These are phyloP conservation scores for Masticophis lateralis DNA, from an alignment of 2,797 vertebrate genomes.

Conservation along the genomic window DNA sequence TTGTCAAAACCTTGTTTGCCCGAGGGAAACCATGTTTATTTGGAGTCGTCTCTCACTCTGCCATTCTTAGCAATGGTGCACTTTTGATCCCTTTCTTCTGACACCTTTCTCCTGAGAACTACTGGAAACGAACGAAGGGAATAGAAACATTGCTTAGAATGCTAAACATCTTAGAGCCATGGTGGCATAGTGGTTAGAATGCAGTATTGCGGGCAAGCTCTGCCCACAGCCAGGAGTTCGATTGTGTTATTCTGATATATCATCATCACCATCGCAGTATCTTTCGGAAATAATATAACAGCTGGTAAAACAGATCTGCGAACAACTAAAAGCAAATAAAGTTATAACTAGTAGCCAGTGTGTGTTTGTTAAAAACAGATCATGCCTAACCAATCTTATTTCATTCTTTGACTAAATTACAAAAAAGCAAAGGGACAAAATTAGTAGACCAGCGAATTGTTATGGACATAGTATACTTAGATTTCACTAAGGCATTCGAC, in stretches of 20 bases:
- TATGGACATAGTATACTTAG: too few species aligned
- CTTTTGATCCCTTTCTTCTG: constrained; percentile 33
- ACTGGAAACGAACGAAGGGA: not conserved
- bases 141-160: not conserved
- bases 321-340: too few species aligned
- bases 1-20: constrained; percentile 47
- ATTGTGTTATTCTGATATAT: not conserved
- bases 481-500: too few species aligned
- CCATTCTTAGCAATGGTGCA: constrained; percentile 32
- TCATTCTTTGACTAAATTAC: too few species aligned
- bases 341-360: too few species aligned
- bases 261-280: not conserved
- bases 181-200: not conserved
- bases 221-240: not conserved
- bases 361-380: too few species aligned
- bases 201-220: not conserved
- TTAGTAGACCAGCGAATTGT: too few species aligned
- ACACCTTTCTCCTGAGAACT: constrained; percentile 13
- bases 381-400: too few species aligned
- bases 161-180: not conserved
- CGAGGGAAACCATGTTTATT: constrained; percentile 47
- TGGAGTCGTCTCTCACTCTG: constrained; percentile 49
- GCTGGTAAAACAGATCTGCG: too few species aligned
- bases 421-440: too few species aligned
- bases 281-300: not conserved